Evolutionary conservation across 2,113 vertebrate genomes (phyloP).

Genomic region (Oenanthe melanoleuca): DNA sequence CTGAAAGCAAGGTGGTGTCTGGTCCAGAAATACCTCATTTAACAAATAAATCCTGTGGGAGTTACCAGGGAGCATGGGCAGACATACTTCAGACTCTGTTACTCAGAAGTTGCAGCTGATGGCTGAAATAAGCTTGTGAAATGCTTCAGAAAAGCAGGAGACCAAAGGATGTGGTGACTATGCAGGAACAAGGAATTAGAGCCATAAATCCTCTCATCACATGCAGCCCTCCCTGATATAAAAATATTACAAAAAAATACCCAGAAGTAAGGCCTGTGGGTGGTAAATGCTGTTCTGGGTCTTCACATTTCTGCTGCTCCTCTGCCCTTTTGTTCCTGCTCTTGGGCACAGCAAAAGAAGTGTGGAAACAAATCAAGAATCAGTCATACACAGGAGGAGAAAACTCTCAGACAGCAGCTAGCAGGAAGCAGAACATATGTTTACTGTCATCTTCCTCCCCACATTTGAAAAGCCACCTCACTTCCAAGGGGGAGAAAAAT

Average conservation of each 20-base stretch:
- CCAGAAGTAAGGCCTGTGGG: not conserved
- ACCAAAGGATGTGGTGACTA: not conserved
- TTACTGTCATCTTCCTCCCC: constrained; percentile 29
- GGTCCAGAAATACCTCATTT: not conserved
- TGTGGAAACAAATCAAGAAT: constrained; percentile 36
- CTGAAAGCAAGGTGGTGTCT: accelerated
- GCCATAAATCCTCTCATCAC: not conserved
- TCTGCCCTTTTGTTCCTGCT: constrained; percentile 51
- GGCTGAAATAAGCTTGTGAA: not conserved
- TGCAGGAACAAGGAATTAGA: not conserved
- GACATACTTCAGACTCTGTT: not conserved
- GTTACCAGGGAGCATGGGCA: not conserved
- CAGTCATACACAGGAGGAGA: not conserved
- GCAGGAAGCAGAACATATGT: constrained; percentile 25
- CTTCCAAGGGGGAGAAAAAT: constrained; percentile 14
- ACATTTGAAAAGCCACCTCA: not conserved
- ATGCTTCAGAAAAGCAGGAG: not conserved
- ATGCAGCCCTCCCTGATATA: not conserved
- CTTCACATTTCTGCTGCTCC: constrained; percentile 5
- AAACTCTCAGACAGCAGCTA: constrained; percentile 16
- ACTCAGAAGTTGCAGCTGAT: not conserved
- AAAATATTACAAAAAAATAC: not conserved
- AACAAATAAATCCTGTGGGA: not conserved
- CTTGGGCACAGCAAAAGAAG: constrained; percentile 33
- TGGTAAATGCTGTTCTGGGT: not conserved